These are phyloP conservation scores for Toxotes jaculatrix DNA, from an alignment of 2,113 vertebrate genomes.

Conservation along the genomic window DNA sequence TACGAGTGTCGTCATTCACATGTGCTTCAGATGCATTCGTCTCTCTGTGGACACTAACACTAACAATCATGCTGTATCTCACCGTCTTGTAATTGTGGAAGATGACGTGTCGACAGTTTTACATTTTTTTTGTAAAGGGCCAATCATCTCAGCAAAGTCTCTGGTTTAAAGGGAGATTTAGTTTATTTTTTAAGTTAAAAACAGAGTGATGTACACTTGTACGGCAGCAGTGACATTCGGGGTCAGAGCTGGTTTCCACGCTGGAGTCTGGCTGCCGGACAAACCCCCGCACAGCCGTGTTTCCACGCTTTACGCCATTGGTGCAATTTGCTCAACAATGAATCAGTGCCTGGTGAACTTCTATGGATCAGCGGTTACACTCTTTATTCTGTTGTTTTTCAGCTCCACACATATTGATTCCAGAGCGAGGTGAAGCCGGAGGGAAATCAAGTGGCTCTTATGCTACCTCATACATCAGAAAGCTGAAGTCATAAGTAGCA, in stretches of 20 bases:
- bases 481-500: conserved; percentile 39
- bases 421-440: conserved; percentile 24
- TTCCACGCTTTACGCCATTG: not conserved
- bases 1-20: not conserved
- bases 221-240: conserved; percentile 37
- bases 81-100: not conserved
- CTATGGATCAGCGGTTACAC: conserved; percentile 22
- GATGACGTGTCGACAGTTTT: too few species aligned
- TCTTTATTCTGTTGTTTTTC: conserved; percentile 50
- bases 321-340: conserved; percentile 34
- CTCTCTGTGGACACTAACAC: not conserved
- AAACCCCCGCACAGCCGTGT: not conserved
- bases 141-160: too few species aligned
- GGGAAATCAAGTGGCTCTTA: conserved; percentile 69
- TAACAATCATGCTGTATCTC: not conserved
- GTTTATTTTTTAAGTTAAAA: too few species aligned
- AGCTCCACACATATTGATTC: conserved; percentile 57
- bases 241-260: conserved; percentile 29
- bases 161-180: too few species aligned
- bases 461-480: conserved; percentile 52
- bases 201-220: not conserved
- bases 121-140: too few species aligned
- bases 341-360: conserved; percentile 32
- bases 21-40: conserved; percentile 1
- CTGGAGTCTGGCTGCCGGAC: not conserved